Conservation (phyloP, 2,113 vertebrate species). For the Xyrauchen texanus region DNA sequence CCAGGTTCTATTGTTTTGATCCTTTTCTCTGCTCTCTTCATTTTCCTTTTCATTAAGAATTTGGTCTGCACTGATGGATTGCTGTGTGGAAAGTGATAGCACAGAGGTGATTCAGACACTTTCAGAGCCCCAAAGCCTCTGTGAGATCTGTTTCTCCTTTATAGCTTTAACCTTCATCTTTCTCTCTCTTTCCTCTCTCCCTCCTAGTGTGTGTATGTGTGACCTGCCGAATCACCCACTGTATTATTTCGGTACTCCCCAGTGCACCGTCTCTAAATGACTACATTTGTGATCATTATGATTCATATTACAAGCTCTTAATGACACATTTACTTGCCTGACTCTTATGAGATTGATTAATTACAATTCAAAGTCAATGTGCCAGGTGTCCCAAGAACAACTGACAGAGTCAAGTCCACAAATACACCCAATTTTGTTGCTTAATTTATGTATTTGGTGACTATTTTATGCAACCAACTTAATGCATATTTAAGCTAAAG, state of each 20-base stretch:
- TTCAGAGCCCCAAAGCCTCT: constrained; percentile 55
- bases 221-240: constrained; percentile 41
- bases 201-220: constrained; percentile 34
- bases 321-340: constrained; percentile 66
- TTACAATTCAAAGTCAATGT: constrained; percentile 71
- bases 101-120: constrained; percentile 51
- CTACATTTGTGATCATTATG: constrained; percentile 64
- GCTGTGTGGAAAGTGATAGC: constrained; percentile 61
- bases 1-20: constrained; percentile 27
- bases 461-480: no score
- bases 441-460: background rate
- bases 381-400: constrained; percentile 53
- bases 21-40: constrained; percentile 29
- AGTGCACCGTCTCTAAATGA: constrained; percentile 58
- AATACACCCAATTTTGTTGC: background rate
- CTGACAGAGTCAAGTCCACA: background rate
- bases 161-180: constrained; percentile 53
- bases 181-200: constrained; percentile 19
- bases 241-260: constrained; percentile 62
- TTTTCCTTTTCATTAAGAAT: constrained; percentile 46
- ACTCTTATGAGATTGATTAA: constrained; percentile 65
- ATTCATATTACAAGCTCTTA: constrained; percentile 63
- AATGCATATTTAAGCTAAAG: no score
- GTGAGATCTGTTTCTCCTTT: constrained; percentile 38
- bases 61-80: constrained; percentile 56